Evolutionary conservation across 2,888 invertebrate species (phyloP).

Genomic region (Platycheirus rosarum): DNA sequence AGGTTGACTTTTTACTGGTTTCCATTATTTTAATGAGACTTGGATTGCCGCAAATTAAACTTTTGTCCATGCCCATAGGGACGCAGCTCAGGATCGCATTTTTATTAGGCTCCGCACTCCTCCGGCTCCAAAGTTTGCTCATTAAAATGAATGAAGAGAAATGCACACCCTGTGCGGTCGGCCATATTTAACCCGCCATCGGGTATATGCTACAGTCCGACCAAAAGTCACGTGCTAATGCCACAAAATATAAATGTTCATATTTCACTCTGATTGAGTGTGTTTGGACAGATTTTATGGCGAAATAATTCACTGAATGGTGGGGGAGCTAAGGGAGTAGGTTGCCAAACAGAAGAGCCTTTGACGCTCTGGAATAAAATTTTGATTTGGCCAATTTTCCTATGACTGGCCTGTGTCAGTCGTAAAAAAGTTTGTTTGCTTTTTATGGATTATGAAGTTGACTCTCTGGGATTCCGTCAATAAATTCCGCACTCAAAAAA

Average conservation of each 20-base stretch:
- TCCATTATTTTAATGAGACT: conserved; percentile 67
- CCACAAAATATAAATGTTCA: conserved; percentile 71
- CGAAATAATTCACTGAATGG: conserved; percentile 54
- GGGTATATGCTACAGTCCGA: conserved; percentile 3
- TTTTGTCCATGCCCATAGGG: conserved; percentile 25
- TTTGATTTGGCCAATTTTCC: conserved; percentile 70
- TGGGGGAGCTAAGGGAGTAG: not conserved
- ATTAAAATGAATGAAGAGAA: conserved; percentile 62
- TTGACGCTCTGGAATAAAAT: not conserved
- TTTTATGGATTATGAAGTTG: conserved; percentile 53
- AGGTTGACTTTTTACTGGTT: conserved; percentile 24
- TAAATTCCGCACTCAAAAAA: not conserved
- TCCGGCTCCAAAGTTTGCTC: conserved; percentile 66
- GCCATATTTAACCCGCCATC: conserved; percentile 19
- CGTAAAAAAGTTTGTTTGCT: conserved; percentile 32
- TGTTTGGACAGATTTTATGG: conserved; percentile 59
- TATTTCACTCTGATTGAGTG: conserved; percentile 47
- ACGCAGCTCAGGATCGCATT: not conserved
- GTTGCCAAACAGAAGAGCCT: not conserved
- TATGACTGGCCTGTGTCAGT: conserved; percentile 21
- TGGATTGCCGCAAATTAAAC: conserved; percentile 71
- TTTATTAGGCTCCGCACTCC: not conserved
- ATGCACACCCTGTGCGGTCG: conserved; percentile 32
- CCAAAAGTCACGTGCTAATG: conserved; percentile 72
- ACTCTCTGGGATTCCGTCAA: conserved; percentile 10